Percentiles rank a stretch among this genome's conserved stretches.
Conservation (phyloP, 2,888 invertebrate genomes). For the Perdita meconis region DNA sequence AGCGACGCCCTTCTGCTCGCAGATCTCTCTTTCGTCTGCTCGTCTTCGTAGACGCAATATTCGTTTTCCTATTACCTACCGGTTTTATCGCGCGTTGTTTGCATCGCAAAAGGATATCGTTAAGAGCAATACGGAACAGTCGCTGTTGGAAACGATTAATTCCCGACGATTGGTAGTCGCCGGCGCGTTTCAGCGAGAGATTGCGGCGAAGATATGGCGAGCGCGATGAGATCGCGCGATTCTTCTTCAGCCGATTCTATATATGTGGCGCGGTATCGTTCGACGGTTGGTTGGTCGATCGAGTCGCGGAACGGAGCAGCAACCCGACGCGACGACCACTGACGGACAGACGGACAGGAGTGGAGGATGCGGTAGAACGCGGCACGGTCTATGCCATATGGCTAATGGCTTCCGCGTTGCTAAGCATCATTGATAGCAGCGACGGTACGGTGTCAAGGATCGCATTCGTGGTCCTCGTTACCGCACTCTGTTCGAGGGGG, state of each 20-base stretch:
- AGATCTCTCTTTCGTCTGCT: too few relatives aligned
- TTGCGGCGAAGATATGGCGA: conserved; percentile 18
- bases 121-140: too few relatives aligned
- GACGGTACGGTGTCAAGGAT: conserved; percentile 71
- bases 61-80: too few relatives aligned
- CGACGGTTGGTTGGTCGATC: conserved; percentile 6
- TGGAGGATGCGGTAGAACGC: conserved; percentile 50
- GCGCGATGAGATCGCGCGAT: conserved; percentile 30
- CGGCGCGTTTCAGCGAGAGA: not conserved
- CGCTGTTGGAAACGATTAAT: too few relatives aligned
- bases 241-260: conserved; percentile 5
- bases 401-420: conserved; percentile 83
- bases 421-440: conserved; percentile 79
- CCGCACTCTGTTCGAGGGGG: conserved; percentile 24
- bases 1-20: conserved; percentile 3
- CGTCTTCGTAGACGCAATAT: too few relatives aligned
- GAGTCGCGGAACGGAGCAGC: conserved; percentile 17
- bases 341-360: conserved; percentile 44
- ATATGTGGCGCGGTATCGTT: not conserved
- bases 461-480: conserved; percentile 73
- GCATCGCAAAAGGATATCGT: too few relatives aligned
- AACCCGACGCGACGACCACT: conserved; percentile 24
- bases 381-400: conserved; percentile 79
- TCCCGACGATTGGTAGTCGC: conserved; percentile 3
- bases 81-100: too few relatives aligned